Evolutionary conservation across 37 sponge, comb jelly and placozoan species (phyloP).

Genomic region (Oscarella lobularis): DNA sequence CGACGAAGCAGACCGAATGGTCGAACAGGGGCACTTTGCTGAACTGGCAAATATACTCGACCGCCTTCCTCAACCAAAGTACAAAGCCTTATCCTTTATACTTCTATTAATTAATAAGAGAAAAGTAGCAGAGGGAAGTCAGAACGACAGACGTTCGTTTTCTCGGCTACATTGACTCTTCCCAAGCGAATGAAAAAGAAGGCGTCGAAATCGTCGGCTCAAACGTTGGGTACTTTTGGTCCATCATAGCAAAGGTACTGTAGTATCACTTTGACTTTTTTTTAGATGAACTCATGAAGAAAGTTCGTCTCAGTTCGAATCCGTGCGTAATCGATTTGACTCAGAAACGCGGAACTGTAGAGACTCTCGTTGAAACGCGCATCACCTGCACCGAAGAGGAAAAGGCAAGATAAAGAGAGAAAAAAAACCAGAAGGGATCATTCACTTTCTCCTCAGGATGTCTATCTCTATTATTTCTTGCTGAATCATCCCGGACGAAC

Average conservation of each 20-base stretch:
- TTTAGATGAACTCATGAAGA: constrained; percentile 46
- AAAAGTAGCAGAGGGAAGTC: no score
- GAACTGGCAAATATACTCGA: constrained; percentile 67
- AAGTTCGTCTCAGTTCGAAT: constrained; percentile 31
- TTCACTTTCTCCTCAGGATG: constrained; percentile 25
- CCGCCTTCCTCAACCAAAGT: constrained; percentile 16
- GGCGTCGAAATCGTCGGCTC: no score
- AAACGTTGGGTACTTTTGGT: no score
- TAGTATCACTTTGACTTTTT: not conserved
- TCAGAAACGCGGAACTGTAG: constrained; percentile 43
- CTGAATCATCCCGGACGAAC: constrained; percentile 54
- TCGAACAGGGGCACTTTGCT: constrained; percentile 83
- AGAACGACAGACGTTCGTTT: constrained; percentile 61
- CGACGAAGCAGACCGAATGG: constrained; percentile 97
- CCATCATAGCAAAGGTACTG: no score
- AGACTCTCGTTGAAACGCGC: constrained; percentile 64
- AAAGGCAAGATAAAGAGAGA: constrained; percentile 28
- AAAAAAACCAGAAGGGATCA: not conserved
- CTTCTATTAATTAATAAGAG: no score
- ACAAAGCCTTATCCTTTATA: no score
- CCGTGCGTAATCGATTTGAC: constrained; percentile 65
- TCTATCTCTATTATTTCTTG: constrained; percentile 76
- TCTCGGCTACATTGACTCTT: constrained; percentile 90
- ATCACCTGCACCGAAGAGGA: constrained; percentile 74
- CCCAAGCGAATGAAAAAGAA: not conserved